Base-by-base conservation (phyloP, 1,140 invertebrate species). In the Diploscapter pachys region DNA sequence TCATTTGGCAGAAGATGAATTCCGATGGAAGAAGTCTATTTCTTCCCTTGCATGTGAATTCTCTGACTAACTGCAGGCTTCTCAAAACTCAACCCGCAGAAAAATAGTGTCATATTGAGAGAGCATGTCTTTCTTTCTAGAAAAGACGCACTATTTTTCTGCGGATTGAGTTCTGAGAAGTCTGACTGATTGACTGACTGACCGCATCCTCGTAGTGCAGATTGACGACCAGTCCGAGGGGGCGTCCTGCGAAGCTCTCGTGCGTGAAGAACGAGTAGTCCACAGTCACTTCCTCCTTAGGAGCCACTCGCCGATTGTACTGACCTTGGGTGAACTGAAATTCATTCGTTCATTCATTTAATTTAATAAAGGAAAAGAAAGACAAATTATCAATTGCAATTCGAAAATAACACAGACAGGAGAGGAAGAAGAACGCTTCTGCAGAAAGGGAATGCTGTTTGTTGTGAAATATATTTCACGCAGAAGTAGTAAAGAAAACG, bases 221-320 rank as follows among this genome's bases (percentile, higher is more conserved):
- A 79, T 96, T 95, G 80, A 99, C 91, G 81, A 92, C 92, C 2
- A 99, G 89, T 51, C 96, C 96, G 86, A 99, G 96, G 5, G 96
- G 95, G 80, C 96, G 89, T 73, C 94, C 93, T 85, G 94, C 93
- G 85, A 96, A 98, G 66, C 92, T 90, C 86, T 99, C 96, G 79
- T 93, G 93, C 49, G 96, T 93, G 71, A 94, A 90, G 85, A 99
- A 98, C 3, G 92, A 92, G 86, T 99, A 99, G 64, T 92, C 91
- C 73, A 99, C 90, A 0, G 96, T 96, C 11, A 93, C 93, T 88
- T 99, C 93, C 81, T 95, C 91, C 68, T 91, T 91, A 0, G 95
- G 92, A 81, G 93, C 92, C 0, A 99, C 93, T 82, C 92, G 89
- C 82, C 91, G 90, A 81, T 95, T 92, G 86, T 93, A 97, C n/a